Evolutionary conservation across 1,140 invertebrate genomes (phyloP), one percentile per base, ranked within the genome.

Genomic region (Temnothorax longispinosus): DNA sequence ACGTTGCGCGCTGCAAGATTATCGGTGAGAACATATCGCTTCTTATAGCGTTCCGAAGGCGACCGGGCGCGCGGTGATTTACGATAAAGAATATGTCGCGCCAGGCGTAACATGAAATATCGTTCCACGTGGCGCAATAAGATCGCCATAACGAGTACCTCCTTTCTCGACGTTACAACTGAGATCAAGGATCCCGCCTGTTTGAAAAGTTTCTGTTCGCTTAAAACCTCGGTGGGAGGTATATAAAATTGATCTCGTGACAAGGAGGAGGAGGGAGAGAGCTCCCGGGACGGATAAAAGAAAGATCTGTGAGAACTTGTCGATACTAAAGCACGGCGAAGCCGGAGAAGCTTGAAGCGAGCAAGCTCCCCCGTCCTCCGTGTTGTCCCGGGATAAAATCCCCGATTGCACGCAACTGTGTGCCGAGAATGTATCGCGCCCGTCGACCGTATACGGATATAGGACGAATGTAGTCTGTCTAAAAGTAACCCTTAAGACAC

Each of bases 71-170:
- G 32, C 27, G 15, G 64, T 81, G 78, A 81, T 81, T 81, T 81
- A 81, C 78, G 78, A 71, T 81, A 81, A 81, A 71, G 78, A 81
- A 81, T 71, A 81, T 81, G 65, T 81, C 78, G 78, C 64, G 50
- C 78, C 78, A 27, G 78, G 64, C 78, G 78, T 52, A 81, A 65
- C 78, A 65, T 81, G 65, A 81, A 81, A 81, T 81, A 81, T 81
- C 64, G 78, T 44, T 71, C 35, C 64, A 81, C 78, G 64, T 81
- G 78, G 47, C 50, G 78, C 78, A 81, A 81, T 81, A 81, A 81
- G 64, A 81, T 81, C 78, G 78, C 44, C 15, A 18, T 81, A 81
- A 71, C 78, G 64, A 81, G 78, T 56, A 71, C 64, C 35, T 58
- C 35, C 38, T 56, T 71, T 41, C 65, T 44, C 50, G 64, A 81